Evolutionary conservation across 2,113 vertebrate species (phyloP).

Genomic region (Hoplias malabaricus): DNA sequence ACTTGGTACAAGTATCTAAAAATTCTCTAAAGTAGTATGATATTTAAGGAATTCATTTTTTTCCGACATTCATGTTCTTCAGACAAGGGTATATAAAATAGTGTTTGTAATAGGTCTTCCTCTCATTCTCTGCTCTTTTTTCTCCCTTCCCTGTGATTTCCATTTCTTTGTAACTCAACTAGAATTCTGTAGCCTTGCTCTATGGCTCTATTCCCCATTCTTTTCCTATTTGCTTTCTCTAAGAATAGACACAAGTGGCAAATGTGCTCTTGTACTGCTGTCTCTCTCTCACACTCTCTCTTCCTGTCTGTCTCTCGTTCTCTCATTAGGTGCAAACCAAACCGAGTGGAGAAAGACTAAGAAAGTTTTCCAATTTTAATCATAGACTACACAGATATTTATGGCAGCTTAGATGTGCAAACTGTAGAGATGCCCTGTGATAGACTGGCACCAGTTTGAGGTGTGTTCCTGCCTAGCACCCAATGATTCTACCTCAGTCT

Average conservation of each 20-base stretch:
- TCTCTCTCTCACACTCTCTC: neutral
- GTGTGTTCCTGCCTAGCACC: too few relatives aligned
- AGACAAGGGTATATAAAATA: neutral
- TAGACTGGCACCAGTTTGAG: too few relatives aligned
- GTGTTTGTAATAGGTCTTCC: neutral
- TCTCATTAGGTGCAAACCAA: constrained; percentile 24
- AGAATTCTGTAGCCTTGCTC: neutral
- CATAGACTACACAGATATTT: neutral
- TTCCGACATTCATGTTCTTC: neutral
- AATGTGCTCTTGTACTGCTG: neutral
- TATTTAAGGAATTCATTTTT: neutral
- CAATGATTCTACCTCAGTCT: too few relatives aligned
- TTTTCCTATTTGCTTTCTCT: neutral
- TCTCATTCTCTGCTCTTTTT: neutral
- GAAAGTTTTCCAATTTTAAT: neutral
- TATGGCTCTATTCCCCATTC: neutral
- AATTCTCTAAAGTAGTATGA: neutral
- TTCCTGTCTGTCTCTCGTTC: constrained; percentile 46
- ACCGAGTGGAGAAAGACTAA: neutral
- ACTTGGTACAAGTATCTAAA: neutral
- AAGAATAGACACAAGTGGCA: neutral
- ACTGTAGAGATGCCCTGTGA: too few relatives aligned
- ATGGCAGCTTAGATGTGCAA: too few relatives aligned
- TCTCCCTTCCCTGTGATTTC: neutral
- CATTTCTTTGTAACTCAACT: neutral